Conservation (phyloP, 2,797 vertebrate species). For the Danio jaintianensis region DNA sequence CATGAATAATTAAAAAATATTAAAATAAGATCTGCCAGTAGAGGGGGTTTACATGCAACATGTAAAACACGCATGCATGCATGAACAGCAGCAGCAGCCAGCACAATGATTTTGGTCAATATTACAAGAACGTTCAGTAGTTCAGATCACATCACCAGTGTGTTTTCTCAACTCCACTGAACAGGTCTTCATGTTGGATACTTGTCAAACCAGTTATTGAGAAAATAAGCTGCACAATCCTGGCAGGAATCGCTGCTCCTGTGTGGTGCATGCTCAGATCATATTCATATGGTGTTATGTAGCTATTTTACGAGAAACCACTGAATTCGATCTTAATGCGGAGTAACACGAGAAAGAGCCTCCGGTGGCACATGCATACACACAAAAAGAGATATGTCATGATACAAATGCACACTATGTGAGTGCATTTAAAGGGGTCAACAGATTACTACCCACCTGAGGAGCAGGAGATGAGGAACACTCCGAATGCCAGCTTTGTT, state of each 20-base stretch:
- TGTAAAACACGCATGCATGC: conserved; percentile 41
- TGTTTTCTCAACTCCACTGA: conserved; percentile 16
- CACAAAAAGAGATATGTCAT: conserved; percentile 4
- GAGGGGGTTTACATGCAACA: conserved; percentile 48
- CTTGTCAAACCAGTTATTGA: conserved; percentile 32
- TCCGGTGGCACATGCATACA: conserved; percentile 30
- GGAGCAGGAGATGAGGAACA: conserved; percentile 94
- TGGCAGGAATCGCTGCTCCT: not conserved
- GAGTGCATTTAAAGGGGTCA: not conserved
- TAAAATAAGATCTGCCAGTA: conserved; percentile 27
- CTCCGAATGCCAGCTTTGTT: conserved; percentile 90
- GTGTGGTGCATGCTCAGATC: conserved; percentile 13
- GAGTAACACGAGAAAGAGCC: conserved; percentile 39
- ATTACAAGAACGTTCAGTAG: not conserved
- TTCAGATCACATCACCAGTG: conserved; percentile 15
- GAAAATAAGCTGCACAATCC: conserved; percentile 9
- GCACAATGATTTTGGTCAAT: conserved; percentile 4
- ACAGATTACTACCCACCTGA: conserved; percentile 84
- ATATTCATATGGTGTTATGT: conserved; percentile 24
- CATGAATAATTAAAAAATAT: not conserved
- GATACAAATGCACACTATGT: not conserved
- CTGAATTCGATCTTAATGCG: conserved; percentile 48
- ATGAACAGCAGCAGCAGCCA: conserved; percentile 7
- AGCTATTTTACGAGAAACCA: conserved; percentile 41
- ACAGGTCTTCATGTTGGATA: not conserved